Evolutionary conservation across 2,888 invertebrate species (phyloP).

Genomic region (Campopleginae sp.): DNA sequence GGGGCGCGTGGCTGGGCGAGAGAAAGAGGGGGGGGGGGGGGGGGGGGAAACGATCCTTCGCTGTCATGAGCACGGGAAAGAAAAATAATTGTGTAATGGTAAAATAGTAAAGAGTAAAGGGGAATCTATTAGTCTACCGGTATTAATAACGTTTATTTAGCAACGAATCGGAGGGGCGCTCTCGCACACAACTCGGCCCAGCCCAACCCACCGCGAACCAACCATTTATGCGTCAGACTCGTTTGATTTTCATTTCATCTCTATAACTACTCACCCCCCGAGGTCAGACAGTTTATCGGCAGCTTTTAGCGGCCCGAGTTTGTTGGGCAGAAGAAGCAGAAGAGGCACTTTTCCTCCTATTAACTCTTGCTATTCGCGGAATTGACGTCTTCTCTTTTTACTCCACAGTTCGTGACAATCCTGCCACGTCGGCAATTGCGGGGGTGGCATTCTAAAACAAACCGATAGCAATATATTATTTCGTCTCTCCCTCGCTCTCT

Average conservation of each 20-base stretch:
- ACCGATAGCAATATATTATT: slow-evolving; percentile 12
- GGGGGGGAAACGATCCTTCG: slow-evolving; percentile 36
- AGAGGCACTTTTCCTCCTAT: slow-evolving; percentile 78
- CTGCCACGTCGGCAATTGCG: slow-evolving; percentile 96
- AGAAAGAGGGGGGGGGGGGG: background rate
- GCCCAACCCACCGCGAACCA: background rate
- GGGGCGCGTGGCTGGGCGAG: background rate
- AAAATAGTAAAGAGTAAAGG: slow-evolving; percentile 69
- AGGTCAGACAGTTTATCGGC: slow-evolving; percentile 85
- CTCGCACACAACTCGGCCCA: slow-evolving; percentile 1
- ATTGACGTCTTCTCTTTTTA: slow-evolving; percentile 95
- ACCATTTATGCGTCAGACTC: slow-evolving; percentile 24
- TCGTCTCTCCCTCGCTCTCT: too few relatives aligned
- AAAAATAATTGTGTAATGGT: slow-evolving; percentile 78
- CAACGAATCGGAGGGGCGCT: background rate
- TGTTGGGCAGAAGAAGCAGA: slow-evolving; percentile 77
- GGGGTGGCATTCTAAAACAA: slow-evolving; percentile 90
- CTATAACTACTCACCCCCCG: slow-evolving; percentile 86
- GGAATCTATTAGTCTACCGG: slow-evolving; percentile 75
- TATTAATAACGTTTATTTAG: slow-evolving; percentile 1
- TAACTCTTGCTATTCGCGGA: slow-evolving; percentile 90
- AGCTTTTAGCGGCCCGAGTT: slow-evolving; percentile 81
- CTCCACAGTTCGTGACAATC: slow-evolving; percentile 99
- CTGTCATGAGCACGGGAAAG: slow-evolving; percentile 77
- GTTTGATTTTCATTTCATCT: slow-evolving; percentile 57